Percentiles rank a stretch among this genome's conserved stretches.
Conservation (phyloP, 2,113 vertebrate genomes). For the Diphyllodes magnificus region DNA sequence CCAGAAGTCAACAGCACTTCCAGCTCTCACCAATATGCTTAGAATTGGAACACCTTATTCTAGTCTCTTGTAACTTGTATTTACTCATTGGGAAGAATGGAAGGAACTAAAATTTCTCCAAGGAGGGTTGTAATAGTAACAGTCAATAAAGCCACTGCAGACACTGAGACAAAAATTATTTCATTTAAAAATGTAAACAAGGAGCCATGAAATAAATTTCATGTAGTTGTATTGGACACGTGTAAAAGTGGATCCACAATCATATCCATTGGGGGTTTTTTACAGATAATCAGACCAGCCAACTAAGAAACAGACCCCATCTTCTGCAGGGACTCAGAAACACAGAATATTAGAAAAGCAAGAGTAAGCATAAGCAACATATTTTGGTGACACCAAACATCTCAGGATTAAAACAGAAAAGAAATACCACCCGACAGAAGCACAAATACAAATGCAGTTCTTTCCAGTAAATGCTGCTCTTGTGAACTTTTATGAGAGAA, state of each 20-base stretch:
- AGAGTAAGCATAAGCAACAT: background rate
- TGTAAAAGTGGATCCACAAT: background rate
- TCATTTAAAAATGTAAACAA: background rate
- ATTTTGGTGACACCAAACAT: background rate
- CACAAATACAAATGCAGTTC: background rate
- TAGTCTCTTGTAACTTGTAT: background rate
- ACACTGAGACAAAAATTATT: background rate
- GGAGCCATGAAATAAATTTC: background rate
- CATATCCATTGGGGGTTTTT: accelerated
- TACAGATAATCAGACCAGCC: background rate
- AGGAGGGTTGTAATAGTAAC: background rate
- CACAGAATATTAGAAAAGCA: background rate
- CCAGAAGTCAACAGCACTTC: background rate
- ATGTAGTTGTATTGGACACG: background rate
- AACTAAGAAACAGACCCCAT: background rate
- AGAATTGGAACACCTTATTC: background rate
- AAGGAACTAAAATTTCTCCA: background rate
- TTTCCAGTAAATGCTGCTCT: background rate
- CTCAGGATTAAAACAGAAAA: background rate
- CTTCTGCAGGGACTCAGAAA: background rate
- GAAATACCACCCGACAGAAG: background rate
- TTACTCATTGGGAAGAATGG: background rate
- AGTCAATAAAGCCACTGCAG: background rate
- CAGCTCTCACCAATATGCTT: background rate
- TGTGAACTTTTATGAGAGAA: background rate